A percentile compares a stretch with the other conserved stretches of the same genome.
Evolutionary conservation across 1,140 invertebrate species (phyloP).

Genomic region (Lordiphosa mommai): DNA sequence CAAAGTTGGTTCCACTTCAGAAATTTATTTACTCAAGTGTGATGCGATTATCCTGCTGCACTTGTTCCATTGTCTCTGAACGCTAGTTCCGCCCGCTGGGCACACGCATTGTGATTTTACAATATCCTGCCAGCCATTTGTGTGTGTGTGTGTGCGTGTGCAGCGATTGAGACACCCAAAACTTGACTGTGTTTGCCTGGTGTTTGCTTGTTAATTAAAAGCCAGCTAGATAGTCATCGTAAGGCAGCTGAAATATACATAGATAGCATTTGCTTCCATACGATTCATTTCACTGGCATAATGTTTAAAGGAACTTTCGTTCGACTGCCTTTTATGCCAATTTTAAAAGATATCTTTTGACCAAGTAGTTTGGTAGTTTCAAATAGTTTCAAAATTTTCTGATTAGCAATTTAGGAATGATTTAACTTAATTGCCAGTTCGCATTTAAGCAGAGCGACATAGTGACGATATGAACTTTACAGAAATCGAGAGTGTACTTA

Average conservation of each 20-base stretch:
- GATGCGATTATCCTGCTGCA: slow-evolving; percentile 72
- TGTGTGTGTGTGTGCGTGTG: slow-evolving; percentile 8
- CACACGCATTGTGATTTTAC: slow-evolving; percentile 23
- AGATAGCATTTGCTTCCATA: slow-evolving; percentile 20
- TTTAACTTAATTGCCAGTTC: too few species aligned
- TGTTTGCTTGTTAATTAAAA: slow-evolving; percentile 64
- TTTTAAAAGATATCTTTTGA: too few species aligned
- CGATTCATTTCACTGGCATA: slow-evolving; percentile 37
- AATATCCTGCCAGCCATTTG: slow-evolving; percentile 8
- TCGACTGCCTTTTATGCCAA: too few species aligned
- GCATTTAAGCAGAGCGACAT: too few species aligned
- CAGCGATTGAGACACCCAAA: slow-evolving; percentile 16
- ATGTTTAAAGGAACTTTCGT: too few species aligned
- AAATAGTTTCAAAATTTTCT: too few species aligned
- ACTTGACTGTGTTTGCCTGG: slow-evolving; percentile 10
- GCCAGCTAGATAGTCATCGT: slow-evolving; percentile 46
- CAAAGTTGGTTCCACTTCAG: slow-evolving; percentile 62
- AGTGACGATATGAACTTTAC: too few species aligned
- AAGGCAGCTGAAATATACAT: slow-evolving; percentile 10
- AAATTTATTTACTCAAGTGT: slow-evolving; percentile 76
- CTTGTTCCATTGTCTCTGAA: slow-evolving; percentile 59
- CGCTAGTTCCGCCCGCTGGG: slow-evolving; percentile 33
- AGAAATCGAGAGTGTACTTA: too few species aligned
- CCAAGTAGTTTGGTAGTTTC: too few species aligned
- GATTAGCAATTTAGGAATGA: too few species aligned